Conservation (phyloP, 2,888 invertebrate species). For the Cybosia mesomella region DNA sequence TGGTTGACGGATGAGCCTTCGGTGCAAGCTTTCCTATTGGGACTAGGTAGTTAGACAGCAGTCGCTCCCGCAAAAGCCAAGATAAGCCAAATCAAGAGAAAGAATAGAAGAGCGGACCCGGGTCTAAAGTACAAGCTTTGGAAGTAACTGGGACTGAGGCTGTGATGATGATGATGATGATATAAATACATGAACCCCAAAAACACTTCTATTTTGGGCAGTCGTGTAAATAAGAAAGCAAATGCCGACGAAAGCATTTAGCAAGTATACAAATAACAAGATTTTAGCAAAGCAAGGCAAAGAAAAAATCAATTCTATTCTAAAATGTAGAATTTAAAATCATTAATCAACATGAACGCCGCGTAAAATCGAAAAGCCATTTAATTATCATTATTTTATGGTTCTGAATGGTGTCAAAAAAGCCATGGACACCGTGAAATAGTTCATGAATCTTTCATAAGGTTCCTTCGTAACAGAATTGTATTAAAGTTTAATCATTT, state of each 20-base stretch:
- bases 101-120: too few relatives aligned
- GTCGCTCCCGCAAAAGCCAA: too few relatives aligned
- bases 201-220: too few relatives aligned
- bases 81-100: background rate
- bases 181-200: too few relatives aligned
- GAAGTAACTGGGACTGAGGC: too few relatives aligned
- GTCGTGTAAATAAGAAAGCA: background rate
- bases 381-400: constrained; percentile 31
- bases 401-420: constrained; percentile 29
- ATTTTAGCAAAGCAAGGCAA: background rate
- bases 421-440: constrained; percentile 39
- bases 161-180: too few relatives aligned
- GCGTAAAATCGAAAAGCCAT: constrained; percentile 14
- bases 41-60: background rate
- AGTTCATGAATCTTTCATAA: constrained; percentile 44
- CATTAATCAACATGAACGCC: background rate
- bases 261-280: background rate
- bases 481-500: constrained; percentile 14
- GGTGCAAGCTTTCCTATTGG: too few relatives aligned
- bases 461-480: constrained; percentile 8
- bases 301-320: background rate
- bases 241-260: background rate
- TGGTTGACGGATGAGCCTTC: too few relatives aligned
- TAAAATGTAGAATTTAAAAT: background rate
- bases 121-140: too few relatives aligned